Conservation (phyloP, 2,113 vertebrate genomes). For the Dryoscopus gambensis region DNA sequence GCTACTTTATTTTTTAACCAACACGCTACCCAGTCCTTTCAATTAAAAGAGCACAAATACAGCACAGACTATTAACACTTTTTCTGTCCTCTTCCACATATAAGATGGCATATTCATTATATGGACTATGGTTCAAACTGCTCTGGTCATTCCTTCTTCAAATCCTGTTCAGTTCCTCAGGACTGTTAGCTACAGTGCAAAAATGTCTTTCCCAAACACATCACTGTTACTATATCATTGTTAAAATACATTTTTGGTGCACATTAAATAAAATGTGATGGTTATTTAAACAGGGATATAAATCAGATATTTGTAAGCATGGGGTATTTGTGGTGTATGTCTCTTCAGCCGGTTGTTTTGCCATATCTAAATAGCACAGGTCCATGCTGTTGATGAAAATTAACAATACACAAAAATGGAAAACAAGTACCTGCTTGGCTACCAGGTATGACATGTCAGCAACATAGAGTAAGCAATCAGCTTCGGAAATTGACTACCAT, state of each 20-base stretch:
- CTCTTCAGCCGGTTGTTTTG: neutral
- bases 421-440: neutral
- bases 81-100: neutral
- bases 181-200: neutral
- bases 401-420: neutral
- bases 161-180: neutral
- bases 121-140: neutral
- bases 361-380: neutral
- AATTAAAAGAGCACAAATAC: constrained; percentile 34
- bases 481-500: neutral
- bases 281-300: neutral
- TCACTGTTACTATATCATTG: neutral
- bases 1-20: constrained; percentile 45
- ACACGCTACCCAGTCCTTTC: neutral
- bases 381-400: neutral
- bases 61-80: neutral
- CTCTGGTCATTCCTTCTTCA: neutral
- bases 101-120: neutral
- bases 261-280: neutral
- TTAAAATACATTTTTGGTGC: neutral
- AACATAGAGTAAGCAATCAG: neutral
- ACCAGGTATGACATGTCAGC: neutral
- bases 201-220: constrained; percentile 6
- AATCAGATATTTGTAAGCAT: neutral
- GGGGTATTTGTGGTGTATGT: neutral